These are phyloP conservation scores for Scaptodrosophila latifasciaeformis DNA, from an alignment of 2,888 invertebrate genomes.

Conservation along the genomic window DNA sequence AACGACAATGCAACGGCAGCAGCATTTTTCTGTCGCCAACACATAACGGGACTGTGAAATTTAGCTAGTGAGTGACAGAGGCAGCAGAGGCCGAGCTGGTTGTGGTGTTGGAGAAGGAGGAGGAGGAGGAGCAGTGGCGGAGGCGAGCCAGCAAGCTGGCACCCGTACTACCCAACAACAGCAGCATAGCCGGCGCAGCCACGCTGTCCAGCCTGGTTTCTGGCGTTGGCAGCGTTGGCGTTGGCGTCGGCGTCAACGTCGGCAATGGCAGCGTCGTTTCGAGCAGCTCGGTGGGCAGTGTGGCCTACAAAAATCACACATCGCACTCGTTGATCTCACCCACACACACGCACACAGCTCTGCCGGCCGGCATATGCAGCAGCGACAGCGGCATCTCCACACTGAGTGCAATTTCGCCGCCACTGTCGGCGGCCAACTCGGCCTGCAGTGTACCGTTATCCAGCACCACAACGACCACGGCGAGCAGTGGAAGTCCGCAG, in stretches of 20 bases:
- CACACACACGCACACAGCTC: constrained; percentile 29
- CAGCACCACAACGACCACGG: constrained; percentile 32
- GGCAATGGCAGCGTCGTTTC: constrained; percentile 24
- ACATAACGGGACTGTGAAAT: no score
- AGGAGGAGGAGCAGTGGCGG: constrained; percentile 13
- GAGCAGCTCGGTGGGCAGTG: constrained; percentile 24
- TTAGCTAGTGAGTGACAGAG: constrained; percentile 1
- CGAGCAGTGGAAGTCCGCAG: constrained; percentile 18
- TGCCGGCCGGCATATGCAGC: constrained; percentile 65
- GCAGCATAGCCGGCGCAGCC: constrained; percentile 68
- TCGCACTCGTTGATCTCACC: constrained; percentile 8
- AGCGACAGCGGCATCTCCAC: constrained; percentile 72
- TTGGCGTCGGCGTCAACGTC: constrained; percentile 34
- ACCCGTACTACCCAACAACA: constrained; percentile 71
- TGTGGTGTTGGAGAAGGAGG: no score
- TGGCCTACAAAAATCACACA: constrained; percentile 52
- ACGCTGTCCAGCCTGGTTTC: constrained; percentile 27
- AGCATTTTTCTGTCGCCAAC: no score
- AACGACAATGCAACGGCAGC: background rate
- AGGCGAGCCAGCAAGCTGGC: constrained; percentile 63
- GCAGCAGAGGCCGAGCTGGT: no score
- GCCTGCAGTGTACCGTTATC: constrained; percentile 36
- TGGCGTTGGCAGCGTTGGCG: constrained; percentile 7
- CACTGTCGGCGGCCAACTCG: constrained; percentile 49
- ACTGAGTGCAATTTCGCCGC: constrained; percentile 68